phyloP scores from a whole-genome alignment of 2,113 vertebrate genomes.

The Ammodytes dubius region DNA sequence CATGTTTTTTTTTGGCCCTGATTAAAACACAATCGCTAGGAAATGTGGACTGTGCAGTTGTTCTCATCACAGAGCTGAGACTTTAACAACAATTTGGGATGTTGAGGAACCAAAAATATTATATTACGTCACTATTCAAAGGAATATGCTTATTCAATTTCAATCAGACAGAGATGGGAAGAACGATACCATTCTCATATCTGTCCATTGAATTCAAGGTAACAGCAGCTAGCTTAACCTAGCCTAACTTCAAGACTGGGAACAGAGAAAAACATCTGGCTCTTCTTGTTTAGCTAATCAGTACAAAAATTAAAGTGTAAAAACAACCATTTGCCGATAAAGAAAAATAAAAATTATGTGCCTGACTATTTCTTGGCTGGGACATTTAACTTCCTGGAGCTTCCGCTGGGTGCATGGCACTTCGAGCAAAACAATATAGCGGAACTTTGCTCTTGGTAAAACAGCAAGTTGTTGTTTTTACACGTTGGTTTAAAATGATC shows the following conservation, averaged over 20 bases:
- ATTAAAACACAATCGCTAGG: slow-evolving; percentile 21
- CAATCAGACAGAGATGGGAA: slow-evolving; percentile 11
- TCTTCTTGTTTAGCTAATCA: background rate
- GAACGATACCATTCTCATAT: background rate
- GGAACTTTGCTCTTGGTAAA: background rate
- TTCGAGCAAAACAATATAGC: background rate
- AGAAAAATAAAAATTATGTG: too few species aligned
- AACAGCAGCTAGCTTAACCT: background rate
- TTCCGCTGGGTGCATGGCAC: background rate
- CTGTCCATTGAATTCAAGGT: background rate
- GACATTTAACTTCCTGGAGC: background rate
- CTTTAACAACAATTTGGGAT: background rate
- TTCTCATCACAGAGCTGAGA: slow-evolving; percentile 29
- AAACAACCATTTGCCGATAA: too few species aligned
- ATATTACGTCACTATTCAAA: too few species aligned
- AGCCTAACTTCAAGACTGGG: background rate
- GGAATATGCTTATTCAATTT: background rate
- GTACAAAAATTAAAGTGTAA: too few species aligned
- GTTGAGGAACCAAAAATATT: too few species aligned
- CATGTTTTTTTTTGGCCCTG: slow-evolving; percentile 24
- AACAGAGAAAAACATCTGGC: background rate
- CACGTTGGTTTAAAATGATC: background rate
- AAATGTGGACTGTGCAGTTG: slow-evolving; percentile 1
- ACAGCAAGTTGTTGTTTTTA: background rate
- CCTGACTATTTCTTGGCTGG: background rate